Conservation (phyloP, 2,888 invertebrate genomes). For the Euplagia quadripunctaria region DNA sequence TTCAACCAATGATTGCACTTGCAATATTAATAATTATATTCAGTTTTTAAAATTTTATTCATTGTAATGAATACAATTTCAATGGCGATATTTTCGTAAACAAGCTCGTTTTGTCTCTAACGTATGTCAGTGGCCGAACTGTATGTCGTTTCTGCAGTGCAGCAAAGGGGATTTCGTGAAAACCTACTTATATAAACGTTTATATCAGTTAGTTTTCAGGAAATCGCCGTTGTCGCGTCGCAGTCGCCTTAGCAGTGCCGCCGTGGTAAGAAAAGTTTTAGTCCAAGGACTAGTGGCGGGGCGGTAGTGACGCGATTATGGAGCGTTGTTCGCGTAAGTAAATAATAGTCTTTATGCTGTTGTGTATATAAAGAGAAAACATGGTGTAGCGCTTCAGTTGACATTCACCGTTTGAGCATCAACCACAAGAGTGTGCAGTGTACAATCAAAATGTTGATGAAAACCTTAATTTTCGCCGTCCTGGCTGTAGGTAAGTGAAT, state of each 20-base stretch:
- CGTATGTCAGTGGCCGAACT: no score
- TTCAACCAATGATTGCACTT: no score
- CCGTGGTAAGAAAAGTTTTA: no score
- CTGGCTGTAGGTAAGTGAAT: constrained; percentile 68
- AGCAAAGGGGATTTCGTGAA: no score
- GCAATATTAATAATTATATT: no score
- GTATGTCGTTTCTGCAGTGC: no score
- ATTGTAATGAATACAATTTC: background rate
- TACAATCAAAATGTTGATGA: constrained; percentile 66
- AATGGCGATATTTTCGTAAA: background rate
- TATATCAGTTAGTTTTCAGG: no score
- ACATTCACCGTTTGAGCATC: constrained; percentile 43
- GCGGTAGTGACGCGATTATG: background rate
- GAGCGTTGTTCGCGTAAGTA: constrained; percentile 20
- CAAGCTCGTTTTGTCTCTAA: no score
- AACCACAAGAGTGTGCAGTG: constrained; percentile 38
- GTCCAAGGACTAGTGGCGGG: background rate
- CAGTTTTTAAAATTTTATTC: no score
- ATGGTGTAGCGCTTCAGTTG: constrained; percentile 60
- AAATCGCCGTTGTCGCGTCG: no score
- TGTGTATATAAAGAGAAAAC: constrained; percentile 37
- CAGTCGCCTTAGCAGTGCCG: no score
- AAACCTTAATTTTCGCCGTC: constrained; percentile 61
- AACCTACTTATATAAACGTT: no score
- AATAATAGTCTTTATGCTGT: constrained; percentile 20